Evolutionary conservation across 2,113 vertebrate genomes (phyloP).

Genomic region (Anarhynchus alexandrinus): DNA sequence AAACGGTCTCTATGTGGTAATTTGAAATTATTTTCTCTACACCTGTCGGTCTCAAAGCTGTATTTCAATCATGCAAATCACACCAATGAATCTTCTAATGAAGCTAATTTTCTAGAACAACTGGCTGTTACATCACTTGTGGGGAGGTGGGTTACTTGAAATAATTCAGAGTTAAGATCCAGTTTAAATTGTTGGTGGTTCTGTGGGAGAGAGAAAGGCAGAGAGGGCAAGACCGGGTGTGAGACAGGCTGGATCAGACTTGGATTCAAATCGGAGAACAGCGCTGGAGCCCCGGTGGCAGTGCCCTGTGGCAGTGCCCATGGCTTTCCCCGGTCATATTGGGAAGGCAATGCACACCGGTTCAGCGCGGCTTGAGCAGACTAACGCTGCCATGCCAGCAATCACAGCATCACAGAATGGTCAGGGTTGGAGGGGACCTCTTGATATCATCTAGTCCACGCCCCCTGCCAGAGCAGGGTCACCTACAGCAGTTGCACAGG

Average conservation of each 20-base stretch:
- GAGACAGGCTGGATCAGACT: background rate
- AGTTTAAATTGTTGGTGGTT: background rate
- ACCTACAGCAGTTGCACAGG: no score
- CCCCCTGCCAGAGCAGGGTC: no score
- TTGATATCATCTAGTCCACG: no score
- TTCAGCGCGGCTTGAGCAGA: accelerated
- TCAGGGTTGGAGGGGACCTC: no score
- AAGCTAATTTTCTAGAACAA: background rate
- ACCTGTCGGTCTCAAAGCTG: background rate
- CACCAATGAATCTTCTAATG: background rate
- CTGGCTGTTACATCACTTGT: background rate
- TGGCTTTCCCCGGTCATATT: accelerated
- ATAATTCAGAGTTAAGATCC: background rate
- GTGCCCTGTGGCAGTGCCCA: background rate
- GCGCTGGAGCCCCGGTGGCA: background rate
- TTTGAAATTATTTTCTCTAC: background rate
- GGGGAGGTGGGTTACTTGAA: background rate
- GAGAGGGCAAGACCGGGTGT: background rate
- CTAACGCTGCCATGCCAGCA: background rate
- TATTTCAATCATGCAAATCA: background rate
- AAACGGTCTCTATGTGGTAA: background rate
- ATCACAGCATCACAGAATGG: no score
- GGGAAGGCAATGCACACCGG: accelerated
- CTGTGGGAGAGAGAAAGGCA: background rate
- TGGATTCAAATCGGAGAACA: background rate